Base-by-base conservation (phyloP, 2,888 invertebrate species). In the Ptilodon capucinus region DNA sequence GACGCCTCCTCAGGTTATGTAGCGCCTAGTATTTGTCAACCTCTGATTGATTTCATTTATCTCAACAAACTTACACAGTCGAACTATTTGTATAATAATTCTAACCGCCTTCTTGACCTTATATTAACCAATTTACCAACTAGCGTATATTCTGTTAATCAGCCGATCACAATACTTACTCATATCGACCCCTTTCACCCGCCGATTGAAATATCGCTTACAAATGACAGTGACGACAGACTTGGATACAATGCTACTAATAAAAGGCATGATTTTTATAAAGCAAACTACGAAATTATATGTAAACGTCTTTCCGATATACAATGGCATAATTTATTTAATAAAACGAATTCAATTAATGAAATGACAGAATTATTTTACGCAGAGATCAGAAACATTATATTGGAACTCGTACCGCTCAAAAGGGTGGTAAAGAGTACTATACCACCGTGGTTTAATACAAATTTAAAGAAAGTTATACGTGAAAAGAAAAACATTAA, bases 41-140 rank as follows among this genome's bases (percentile, higher is more conserved):
- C 9, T 4, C 6, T 44, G 1, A 21, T 44, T 3, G 44, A 44
- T 18, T 45, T 45, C 17, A 25, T 23, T 2, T 6, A 40, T 40
- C 8, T 40, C 8, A 40, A 8, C 17, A 5, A 23, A 2, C 5
- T 45, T 0, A 8, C 11, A 7, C 45, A 45, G 5, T 13, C 2
- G 11, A 45, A 45, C 18, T 2, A 19, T 17, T 34, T 45, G 1
- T 32, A 4, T 8, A 45, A 45, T 11, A 1, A 8, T 13, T 21
- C 40, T 7, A 34, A 34, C 2, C 38, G 40, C n/a, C 40, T n/a
- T 17, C 16, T 46, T 4, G 46, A 46, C 14, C 30, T 46, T 14
- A 19, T 46, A 1, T 28, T 43, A 11, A 11, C 17, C 16, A 28
- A 35, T 2, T 11, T 36, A 25, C n/a, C 36, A 2, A 17, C 28